A percentile compares a stretch with the other conserved stretches of the same genome.
These are phyloP conservation scores for Pangasius djambal DNA, from an alignment of 2,797 vertebrate genomes.

Conservation along the genomic window DNA sequence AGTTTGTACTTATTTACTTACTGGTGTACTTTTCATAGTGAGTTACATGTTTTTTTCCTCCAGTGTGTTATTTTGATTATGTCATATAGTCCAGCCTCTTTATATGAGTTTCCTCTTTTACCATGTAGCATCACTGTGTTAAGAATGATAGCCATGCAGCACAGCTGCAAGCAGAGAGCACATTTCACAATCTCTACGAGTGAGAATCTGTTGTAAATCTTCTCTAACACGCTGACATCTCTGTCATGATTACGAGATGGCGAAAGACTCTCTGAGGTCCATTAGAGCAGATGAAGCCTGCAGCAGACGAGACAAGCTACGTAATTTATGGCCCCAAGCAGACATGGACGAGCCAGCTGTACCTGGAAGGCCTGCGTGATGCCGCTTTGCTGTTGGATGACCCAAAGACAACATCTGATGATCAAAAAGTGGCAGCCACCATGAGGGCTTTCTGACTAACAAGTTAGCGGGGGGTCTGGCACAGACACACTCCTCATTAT, in stretches of 20 bases:
- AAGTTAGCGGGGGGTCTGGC: constrained; percentile 43
- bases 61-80: constrained; percentile 8
- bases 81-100: neutral
- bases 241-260: constrained; percentile 54
- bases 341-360: constrained; percentile 32
- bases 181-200: constrained; percentile 32
- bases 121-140: neutral
- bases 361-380: constrained; percentile 48
- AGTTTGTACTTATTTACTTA: neutral
- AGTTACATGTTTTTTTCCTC: neutral
- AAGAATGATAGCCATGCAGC: constrained; percentile 26
- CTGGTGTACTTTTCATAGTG: neutral
- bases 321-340: constrained; percentile 50
- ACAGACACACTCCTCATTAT: constrained; percentile 41
- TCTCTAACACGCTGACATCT: constrained; percentile 52
- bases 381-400: constrained; percentile 30
- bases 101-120: neutral
- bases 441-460: constrained; percentile 41
- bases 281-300: constrained; percentile 54
- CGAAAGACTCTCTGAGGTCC: constrained; percentile 50
- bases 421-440: constrained; percentile 20
- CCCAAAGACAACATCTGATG: constrained; percentile 35
- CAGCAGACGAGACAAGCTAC: constrained; percentile 36
- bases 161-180: constrained; percentile 37
- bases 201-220: constrained; percentile 53